Evolutionary conservation across 2,888 invertebrate species (phyloP).

Genomic region (Coleophora deauratella): DNA sequence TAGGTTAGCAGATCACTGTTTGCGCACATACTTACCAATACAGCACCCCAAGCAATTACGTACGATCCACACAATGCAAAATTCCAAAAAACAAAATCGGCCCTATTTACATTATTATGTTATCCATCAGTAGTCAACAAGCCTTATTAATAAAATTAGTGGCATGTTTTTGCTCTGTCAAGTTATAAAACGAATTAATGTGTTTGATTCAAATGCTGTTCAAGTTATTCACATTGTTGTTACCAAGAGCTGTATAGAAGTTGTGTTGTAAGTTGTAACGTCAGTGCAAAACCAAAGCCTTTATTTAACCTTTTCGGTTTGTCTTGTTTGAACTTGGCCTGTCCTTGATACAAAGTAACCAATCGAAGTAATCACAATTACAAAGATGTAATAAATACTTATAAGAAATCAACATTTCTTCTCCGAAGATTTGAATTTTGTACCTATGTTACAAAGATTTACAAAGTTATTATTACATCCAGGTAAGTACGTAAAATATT

Average conservation of each 20-base stretch:
- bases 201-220: no score
- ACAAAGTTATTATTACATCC: no score
- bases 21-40: constrained; percentile 18
- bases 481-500: no score
- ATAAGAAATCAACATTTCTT: no score
- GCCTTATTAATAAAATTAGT: constrained; percentile 36
- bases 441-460: no score
- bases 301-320: constrained; percentile 6
- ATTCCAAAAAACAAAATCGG: no score
- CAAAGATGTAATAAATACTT: no score
- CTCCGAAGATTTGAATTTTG: no score
- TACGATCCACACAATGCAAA: constrained; percentile 16
- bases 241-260: neutral
- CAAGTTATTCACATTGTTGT: constrained; percentile 9
- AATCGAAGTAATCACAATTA: neutral
- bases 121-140: constrained; percentile 32
- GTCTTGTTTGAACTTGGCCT: constrained; percentile 1
- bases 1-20: constrained; percentile 23
- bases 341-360: constrained; percentile 1
- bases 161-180: constrained; percentile 25
- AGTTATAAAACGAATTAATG: no score
- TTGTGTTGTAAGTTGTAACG: neutral
- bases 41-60: constrained; percentile 23
- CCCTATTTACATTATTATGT: constrained; percentile 14
- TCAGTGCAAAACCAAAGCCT: constrained; percentile 21